A percentile compares a stretch with the other conserved stretches of the same genome.
These are phyloP conservation scores for Contarinia nasturtii DNA, from an alignment of 1,140 invertebrate species.

Conservation along the genomic window DNA sequence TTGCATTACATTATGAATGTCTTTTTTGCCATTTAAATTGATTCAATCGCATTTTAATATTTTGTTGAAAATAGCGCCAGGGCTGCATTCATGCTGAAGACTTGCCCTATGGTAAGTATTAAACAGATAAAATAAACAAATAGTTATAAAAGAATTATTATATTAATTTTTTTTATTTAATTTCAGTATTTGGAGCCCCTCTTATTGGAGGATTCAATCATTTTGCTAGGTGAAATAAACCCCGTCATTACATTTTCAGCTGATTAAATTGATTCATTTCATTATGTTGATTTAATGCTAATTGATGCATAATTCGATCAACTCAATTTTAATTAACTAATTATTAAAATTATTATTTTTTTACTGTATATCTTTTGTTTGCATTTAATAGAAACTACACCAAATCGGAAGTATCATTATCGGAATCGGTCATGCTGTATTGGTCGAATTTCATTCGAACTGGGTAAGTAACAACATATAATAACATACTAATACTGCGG, in stretches of 20 bases:
- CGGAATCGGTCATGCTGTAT: slow-evolving; percentile 84
- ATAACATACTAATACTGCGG: neutral
- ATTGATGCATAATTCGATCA: slow-evolving; percentile 1
- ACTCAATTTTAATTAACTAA: no score
- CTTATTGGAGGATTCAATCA: slow-evolving; percentile 60
- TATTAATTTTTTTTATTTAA: no score
- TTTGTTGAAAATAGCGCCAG: neutral
- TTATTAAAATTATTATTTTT: no score
- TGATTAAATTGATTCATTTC: no score
- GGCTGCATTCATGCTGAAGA: slow-evolving; percentile 69
- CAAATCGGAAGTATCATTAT: slow-evolving; percentile 68
- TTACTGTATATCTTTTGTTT: no score
- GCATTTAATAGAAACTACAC: slow-evolving; percentile 82
- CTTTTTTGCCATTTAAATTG: neutral
- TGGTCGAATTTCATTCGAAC: slow-evolving; percentile 94
- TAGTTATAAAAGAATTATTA: no score
- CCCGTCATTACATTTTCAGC: no score
- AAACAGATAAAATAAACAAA: no score
- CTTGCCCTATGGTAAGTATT: slow-evolving; percentile 44
- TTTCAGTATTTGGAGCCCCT: slow-evolving; percentile 39
- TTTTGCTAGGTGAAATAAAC: slow-evolving; percentile 35
- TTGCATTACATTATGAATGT: neutral
- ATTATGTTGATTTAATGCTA: no score
- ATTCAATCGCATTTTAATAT: no score
- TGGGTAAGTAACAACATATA: neutral